phyloP scores from a whole-genome alignment of 1,140 invertebrate genomes.

The Panagrolaimus sp. region DNA sequence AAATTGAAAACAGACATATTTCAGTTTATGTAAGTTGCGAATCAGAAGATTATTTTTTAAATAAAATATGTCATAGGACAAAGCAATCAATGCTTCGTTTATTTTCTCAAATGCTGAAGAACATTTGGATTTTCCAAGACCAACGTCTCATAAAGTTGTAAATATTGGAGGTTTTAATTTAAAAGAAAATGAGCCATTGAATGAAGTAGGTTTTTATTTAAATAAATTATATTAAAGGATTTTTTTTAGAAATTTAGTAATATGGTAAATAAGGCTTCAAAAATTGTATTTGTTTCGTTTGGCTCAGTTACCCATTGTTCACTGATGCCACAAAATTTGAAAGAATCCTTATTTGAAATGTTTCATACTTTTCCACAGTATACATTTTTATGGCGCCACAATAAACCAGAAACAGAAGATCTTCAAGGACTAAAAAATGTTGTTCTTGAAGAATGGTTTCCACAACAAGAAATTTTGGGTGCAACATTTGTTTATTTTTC shows the following conservation, averaged over 20 bases:
- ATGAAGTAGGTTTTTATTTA: not conserved
- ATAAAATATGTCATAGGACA: no score
- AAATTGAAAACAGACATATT: not conserved
- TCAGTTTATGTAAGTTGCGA: no score
- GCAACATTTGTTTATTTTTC: not conserved
- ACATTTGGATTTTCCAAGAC: conserved; percentile 37
- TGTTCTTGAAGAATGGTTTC: conserved; percentile 33
- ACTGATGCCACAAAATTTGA: conserved; percentile 40
- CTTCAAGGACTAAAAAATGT: conserved; percentile 32
- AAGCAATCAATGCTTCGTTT: conserved; percentile 11
- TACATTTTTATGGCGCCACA: conserved; percentile 51
- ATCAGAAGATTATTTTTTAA: no score
- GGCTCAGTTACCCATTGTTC: conserved; percentile 37
- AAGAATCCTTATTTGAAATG: conserved; percentile 28
- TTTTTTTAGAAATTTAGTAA: conserved; percentile 16
- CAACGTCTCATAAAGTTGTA: conserved; percentile 36
- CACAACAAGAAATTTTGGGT: conserved; percentile 39
- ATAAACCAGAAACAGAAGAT: conserved; percentile 29
- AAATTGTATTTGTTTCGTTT: conserved; percentile 42
- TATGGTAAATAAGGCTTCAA: conserved; percentile 16
- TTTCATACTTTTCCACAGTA: conserved; percentile 36
- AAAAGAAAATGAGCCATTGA: conserved; percentile 22
- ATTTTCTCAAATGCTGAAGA: conserved; percentile 34
- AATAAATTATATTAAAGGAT: not conserved
- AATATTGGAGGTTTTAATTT: conserved; percentile 33